Percentiles rank a stretch among this genome's conserved stretches.
phyloP scores from a whole-genome alignment of 2,888 invertebrate species.

The Agelastica alni region DNA sequence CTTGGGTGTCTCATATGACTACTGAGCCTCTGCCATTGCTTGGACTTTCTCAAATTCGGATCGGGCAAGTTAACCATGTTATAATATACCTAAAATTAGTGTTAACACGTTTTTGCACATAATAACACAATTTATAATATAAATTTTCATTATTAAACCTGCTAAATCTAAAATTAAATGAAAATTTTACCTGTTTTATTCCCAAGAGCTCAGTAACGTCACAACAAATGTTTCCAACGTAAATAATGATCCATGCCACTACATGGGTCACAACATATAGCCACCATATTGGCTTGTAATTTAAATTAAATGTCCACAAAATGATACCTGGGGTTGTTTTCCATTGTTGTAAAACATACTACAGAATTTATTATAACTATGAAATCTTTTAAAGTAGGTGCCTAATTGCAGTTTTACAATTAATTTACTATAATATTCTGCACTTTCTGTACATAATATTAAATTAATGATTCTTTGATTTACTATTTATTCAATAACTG shows the following conservation, averaged over 20 bases:
- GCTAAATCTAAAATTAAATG: background rate
- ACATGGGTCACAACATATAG: constrained; percentile 59
- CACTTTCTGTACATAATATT: too few relatives aligned
- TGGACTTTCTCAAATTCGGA: constrained; percentile 61
- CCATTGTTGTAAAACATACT: constrained; percentile 62
- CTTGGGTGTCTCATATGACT: constrained; percentile 68
- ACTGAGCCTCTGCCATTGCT: constrained; percentile 59
- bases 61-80: constrained; percentile 59
- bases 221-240: constrained; percentile 65
- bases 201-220: constrained; percentile 66
- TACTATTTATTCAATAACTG: too few relatives aligned
- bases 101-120: too few relatives aligned
- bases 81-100: constrained; percentile 62
- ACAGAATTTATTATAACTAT: too few relatives aligned
- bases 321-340: constrained; percentile 55
- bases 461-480: too few relatives aligned
- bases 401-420: too few relatives aligned
- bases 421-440: too few relatives aligned
- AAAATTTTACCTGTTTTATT: constrained; percentile 60
- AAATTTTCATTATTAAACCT: background rate
- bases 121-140: too few relatives aligned
- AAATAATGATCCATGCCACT: constrained; percentile 63
- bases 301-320: constrained; percentile 62
- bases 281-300: constrained; percentile 58
- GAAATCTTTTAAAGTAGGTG: too few relatives aligned